Evolutionary conservation across 1,140 invertebrate genomes (phyloP).

Genomic region (Marisa cornuarietis): DNA sequence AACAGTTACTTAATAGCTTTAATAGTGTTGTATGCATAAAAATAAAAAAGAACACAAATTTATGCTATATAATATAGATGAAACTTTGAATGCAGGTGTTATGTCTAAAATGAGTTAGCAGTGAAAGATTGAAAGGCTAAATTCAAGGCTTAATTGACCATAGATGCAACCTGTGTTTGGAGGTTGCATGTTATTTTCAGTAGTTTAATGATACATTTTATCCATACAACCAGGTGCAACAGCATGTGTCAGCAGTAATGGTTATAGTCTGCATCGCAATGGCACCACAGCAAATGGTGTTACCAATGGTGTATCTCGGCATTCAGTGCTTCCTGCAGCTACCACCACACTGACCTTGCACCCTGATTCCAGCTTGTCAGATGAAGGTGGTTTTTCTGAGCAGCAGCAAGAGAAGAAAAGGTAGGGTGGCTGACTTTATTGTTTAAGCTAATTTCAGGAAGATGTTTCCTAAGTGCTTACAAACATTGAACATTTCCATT

Average conservation of each 20-base stretch:
- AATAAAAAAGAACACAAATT: too few species aligned
- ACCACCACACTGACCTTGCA: slow-evolving; percentile 2
- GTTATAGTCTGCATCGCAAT: slow-evolving; percentile 57
- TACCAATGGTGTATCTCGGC: slow-evolving; percentile 50
- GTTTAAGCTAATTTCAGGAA: not conserved
- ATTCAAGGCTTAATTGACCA: too few species aligned
- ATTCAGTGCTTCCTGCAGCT: slow-evolving; percentile 16
- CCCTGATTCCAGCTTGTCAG: not conserved
- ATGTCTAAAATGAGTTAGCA: too few species aligned
- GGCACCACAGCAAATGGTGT: slow-evolving; percentile 55
- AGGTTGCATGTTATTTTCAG: not conserved
- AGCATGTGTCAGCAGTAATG: slow-evolving; percentile 50
- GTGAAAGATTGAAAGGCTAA: too few species aligned
- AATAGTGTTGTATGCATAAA: too few species aligned
- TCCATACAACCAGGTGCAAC: slow-evolving; percentile 23
- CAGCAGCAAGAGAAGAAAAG: slow-evolving; percentile 18
- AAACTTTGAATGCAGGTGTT: too few species aligned
- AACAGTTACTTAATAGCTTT: too few species aligned
- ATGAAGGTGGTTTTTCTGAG: not conserved
- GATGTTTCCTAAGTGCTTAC: not conserved
- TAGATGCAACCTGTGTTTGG: not conserved
- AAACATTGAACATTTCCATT: not conserved
- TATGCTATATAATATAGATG: too few species aligned
- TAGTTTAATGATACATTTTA: not conserved
- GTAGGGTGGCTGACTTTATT: not conserved